A percentile compares a stretch with the other conserved stretches of the same genome.
phyloP scores from a whole-genome alignment of 2,797 vertebrate genomes.

The Rallus crepitans region DNA sequence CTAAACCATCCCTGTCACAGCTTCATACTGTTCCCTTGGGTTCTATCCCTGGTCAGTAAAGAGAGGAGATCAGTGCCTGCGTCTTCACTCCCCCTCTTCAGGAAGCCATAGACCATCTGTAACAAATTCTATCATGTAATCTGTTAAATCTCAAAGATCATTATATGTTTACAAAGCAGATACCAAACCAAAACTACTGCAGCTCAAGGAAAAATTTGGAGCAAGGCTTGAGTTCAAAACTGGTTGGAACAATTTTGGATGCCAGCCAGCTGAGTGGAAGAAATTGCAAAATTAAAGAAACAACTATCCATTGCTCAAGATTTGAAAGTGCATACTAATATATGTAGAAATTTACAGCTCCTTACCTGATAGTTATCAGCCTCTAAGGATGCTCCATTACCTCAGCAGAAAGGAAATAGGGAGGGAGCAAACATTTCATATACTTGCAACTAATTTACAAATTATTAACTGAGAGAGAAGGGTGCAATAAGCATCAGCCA shows the following conservation, averaged over 20 bases:
- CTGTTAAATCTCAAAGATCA: neutral
- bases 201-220: neutral
- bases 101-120: neutral
- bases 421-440: neutral
- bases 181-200: neutral
- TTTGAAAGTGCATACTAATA: neutral
- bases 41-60: no score
- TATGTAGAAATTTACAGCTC: neutral
- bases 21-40: no score
- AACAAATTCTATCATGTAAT: neutral
- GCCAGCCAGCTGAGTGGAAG: neutral
- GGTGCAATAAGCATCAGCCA: neutral
- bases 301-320: neutral
- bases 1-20: no score
- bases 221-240: neutral
- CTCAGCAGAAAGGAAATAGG: neutral
- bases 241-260: neutral
- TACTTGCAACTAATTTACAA: neutral
- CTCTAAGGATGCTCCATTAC: neutral
- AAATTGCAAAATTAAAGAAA: slow-evolving; percentile 35
- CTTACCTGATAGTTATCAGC: neutral
- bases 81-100: no score
- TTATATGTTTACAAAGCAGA: neutral
- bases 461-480: neutral
- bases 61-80: no score